Base-by-base conservation (phyloP, 2,888 invertebrate genomes). In the Orchestes rusci region DNA sequence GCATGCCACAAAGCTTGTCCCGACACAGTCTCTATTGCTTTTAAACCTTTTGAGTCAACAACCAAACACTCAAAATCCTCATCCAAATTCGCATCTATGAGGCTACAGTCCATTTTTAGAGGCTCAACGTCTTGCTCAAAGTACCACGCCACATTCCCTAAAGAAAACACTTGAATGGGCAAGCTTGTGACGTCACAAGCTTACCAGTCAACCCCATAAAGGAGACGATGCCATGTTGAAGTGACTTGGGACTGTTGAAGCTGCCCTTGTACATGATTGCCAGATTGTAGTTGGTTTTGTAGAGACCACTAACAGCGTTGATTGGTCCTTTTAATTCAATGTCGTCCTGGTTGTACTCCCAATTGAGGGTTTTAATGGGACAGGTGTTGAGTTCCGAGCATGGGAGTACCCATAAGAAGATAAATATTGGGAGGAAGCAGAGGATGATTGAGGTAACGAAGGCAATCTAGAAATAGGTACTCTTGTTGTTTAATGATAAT, bases 381-480 rank as follows among this genome's bases (percentile, higher is more conserved):
- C 87, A 87, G 39, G 80, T 77, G 12, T 78, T 76, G 4, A 75
- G 74, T 58, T 82, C 80, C 3, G 79, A 76, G 58, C 88, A 89
- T 0, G 88, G 88, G 55, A 83, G 69, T 10, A 81, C 76, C 81
- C 82, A 86, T 4, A 84, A 68, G 61, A 85, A 90, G 58, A 82
- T 74, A 30, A 86, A 70, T 36, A 84, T 77, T 4, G 83, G 83
- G 45, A 81, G 69, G 48, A 84, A 67, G 61, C 84, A 89, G 38
- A 82, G 64, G 32, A 84, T 62, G 51, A 88, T 76, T 1, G 88
- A 88, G 7, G 76, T 70, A 13, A 82, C 69, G 54, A 88, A 82
- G 29, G 80, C 82, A 49, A 77, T 73, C 50, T 50, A 28, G 31
- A 49, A 43, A 27, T 3, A 19, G 2, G 13, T n/a, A n/a, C n/a